Base-by-base conservation (phyloP, 2,888 invertebrate species). In the Leuctra nigra region DNA sequence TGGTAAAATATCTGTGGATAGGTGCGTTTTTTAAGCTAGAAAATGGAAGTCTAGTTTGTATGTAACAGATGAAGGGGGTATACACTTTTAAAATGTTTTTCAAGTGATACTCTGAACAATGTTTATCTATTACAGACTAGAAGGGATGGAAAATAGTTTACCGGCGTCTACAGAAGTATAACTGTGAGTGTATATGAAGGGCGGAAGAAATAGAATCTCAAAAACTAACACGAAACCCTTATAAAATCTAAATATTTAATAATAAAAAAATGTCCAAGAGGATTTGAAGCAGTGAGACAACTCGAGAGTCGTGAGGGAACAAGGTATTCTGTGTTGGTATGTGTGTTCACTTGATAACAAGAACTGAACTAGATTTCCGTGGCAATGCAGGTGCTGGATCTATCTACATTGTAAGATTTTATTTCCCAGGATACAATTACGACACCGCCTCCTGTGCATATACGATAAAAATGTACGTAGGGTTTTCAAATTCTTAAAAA, bases 61-160 rank as follows among this genome's bases (percentile, higher is more conserved):
- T 47, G 14, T 47, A 47, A 25, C 13, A 47, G 47, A 47, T 47
- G n/a, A 47, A 47, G 25, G 16, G 14, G 25, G 47, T 24, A 25
- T 25, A 47, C 16, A 47, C 25, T n/a, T 47, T 47, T 47, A 25
- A 47, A 39, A 55, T 50, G 25, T 20, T 24, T 47, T 39, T 46
- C 47, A 57, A 57, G 57, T 57, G 57, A 57, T 54, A 38, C 57
- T 53, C 53, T 23, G 44, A 47, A 57, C 47, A 36, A 20, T 57
- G 47, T 57, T 57, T 57, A 33, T 54, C 53, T 57, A 4, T 25
- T 4, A 16, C 2, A 25, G 24, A 9, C 25, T 47, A 25, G 25
- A 25, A 25, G 47, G 47, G 47, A 47, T 47, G 47, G 29, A 47
- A 16, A 25, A 47, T 47, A 14, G 11, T 16, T 36, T 36, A 11